phyloP scores from a whole-genome alignment of 2,113 vertebrate genomes.

The Pedetes capensis region DNA sequence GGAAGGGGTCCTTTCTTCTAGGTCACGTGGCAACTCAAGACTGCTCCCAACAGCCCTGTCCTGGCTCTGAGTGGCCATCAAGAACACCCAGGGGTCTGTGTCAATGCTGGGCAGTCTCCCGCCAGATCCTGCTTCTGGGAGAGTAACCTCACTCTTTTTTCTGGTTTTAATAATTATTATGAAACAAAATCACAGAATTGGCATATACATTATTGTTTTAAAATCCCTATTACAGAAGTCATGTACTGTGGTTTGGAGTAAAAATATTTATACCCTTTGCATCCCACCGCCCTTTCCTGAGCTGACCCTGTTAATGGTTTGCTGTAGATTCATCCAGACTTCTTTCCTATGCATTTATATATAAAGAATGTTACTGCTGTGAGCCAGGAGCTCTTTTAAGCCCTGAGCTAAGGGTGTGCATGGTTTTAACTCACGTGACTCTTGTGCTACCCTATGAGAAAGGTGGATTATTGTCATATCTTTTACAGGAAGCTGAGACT shows the following conservation, averaged over 20 bases:
- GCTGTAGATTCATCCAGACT: background rate
- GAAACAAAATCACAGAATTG: background rate
- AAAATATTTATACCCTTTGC: background rate
- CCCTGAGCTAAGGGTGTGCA: background rate
- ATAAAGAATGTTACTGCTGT: background rate
- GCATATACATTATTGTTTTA: background rate
- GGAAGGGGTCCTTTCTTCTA: background rate
- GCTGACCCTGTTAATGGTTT: no score
- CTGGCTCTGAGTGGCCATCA: background rate
- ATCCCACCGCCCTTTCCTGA: background rate
- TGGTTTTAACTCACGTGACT: background rate
- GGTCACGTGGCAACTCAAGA: background rate
- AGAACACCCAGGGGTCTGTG: background rate
- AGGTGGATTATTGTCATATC: background rate
- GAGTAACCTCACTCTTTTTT: background rate
- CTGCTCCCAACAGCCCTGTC: background rate
- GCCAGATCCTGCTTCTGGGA: background rate
- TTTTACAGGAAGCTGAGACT: background rate
- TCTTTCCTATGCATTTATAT: background rate
- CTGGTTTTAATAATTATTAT: background rate
- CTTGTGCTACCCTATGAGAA: background rate
- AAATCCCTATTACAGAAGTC: background rate
- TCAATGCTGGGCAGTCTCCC: background rate
- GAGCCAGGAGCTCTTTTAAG: background rate
- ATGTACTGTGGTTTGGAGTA: background rate